Evolutionary conservation across 2,888 invertebrate genomes (phyloP).

Genomic region (Drosophila percnosoma): DNA sequence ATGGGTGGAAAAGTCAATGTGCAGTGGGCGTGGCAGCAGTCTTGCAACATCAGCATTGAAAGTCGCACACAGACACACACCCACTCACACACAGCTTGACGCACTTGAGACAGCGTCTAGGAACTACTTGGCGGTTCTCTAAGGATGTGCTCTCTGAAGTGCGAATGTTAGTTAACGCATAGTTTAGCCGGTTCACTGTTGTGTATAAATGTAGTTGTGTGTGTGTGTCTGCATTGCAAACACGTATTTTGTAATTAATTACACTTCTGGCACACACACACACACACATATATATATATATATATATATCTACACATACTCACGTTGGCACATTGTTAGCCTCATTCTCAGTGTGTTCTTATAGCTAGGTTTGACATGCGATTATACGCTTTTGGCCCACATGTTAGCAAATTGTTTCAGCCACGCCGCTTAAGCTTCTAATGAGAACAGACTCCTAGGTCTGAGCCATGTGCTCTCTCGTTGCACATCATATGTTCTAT

Average conservation of each 20-base stretch:
- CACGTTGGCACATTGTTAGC: slow-evolving; percentile 40
- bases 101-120: slow-evolving; percentile 41
- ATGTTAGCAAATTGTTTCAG: slow-evolving; percentile 45
- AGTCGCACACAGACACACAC: slow-evolving; percentile 11
- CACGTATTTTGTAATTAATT: slow-evolving; percentile 77
- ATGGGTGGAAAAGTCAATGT: slow-evolving; percentile 18
- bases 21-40: slow-evolving; percentile 32
- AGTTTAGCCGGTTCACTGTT: slow-evolving; percentile 53
- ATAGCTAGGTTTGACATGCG: slow-evolving; percentile 52
- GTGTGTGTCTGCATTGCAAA: slow-evolving; percentile 38
- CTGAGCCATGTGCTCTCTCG: slow-evolving; percentile 4
- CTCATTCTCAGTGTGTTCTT: slow-evolving; percentile 36
- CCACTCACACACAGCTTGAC: neutral
- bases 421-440: slow-evolving; percentile 14
- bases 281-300: neutral
- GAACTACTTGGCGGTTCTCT: slow-evolving; percentile 20
- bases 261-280: slow-evolving; percentile 55
- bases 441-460: slow-evolving; percentile 27
- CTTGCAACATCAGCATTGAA: slow-evolving; percentile 35
- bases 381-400: slow-evolving; percentile 49
- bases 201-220: slow-evolving; percentile 13
- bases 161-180: slow-evolving; percentile 60
- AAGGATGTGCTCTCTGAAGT: slow-evolving; percentile 59
- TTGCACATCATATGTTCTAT: slow-evolving; percentile 23
- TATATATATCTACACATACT: neutral